Base-by-base conservation (phyloP, 1,140 invertebrate species). In the Pseudomyrmex dendroicus region DNA sequence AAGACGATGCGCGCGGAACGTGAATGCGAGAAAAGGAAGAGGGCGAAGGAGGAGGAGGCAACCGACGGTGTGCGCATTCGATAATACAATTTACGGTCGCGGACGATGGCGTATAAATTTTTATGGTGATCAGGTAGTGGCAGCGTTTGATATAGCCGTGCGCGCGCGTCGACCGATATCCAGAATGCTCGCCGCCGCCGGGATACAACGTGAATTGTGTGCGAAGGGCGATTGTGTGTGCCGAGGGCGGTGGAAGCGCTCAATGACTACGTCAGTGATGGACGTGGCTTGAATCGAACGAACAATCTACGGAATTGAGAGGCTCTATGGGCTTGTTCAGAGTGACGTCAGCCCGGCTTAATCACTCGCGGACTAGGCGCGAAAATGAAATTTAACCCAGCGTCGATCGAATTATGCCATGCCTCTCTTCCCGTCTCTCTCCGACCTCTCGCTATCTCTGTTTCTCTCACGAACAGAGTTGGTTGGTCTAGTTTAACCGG, bases 121-220 rank as follows among this genome's bases (percentile, higher is more conserved):
- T 94, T 94, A 94, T 93, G 92, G 90, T 94, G 91, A 94, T 94
- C 92, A 94, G 91, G 90, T 92, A 91, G 86, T 83, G 88, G 84
- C 73, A 85, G 83, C 87, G 80, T 87, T 91, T 90, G 89, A 92
- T 93, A 89, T 89, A 92, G 86, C 86, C 67, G 85, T 90, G 67
- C 35, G 73, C 46, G n/a, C 35, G 35, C 35, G 48, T 0, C 25
- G 22, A 73, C 62, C 61, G 52, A 50, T 76, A 84, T 82, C 82
- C 74, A 59, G 59, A 56, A 62, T 73, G 35, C 64, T 68, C 73
- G 35, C 5, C 5, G 84, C 62, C 74, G 74, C 70, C 76, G 67
- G 83, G 84, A 87, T 91, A 86, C 86, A 90, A 86, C 84, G 82
- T 73, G 91, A 83, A 92, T 92, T 88, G 91, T 84, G 86, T 88